These are phyloP conservation scores for Etheostoma cragini DNA, from an alignment of 2,113 vertebrate species.

Conservation along the genomic window DNA sequence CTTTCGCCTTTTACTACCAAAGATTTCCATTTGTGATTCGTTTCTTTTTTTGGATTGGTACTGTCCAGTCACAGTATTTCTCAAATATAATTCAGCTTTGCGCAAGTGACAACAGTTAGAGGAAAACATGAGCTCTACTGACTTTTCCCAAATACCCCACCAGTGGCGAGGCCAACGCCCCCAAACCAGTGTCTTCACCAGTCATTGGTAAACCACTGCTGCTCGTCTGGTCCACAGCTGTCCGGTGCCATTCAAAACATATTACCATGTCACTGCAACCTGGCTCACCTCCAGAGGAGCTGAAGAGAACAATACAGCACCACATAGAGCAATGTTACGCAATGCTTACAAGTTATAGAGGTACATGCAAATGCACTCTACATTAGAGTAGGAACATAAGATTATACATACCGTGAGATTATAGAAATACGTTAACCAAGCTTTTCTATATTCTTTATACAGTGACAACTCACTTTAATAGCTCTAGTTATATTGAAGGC, in stretches of 20 bases:
- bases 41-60: constrained; percentile 55
- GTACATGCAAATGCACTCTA: not conserved
- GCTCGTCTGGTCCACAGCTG: constrained; percentile 87
- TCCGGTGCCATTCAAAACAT: constrained; percentile 88
- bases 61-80: constrained; percentile 62
- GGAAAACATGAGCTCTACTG: constrained; percentile 91
- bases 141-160: constrained; percentile 99
- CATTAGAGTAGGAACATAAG: not conserved
- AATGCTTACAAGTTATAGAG: not conserved
- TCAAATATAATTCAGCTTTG: constrained; percentile 91
- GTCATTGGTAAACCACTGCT: constrained; percentile 91
- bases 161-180: constrained; percentile 91
- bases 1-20: constrained; percentile 95
- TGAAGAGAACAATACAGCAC: constrained; percentile 83
- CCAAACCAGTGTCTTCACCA: constrained; percentile 94
- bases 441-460: not conserved
- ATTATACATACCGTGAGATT: not conserved
- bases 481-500: not conserved
- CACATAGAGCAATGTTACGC: constrained; percentile 3
- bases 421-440: not conserved
- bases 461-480: not conserved
- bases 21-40: constrained; percentile 89
- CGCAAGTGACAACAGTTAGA: constrained; percentile 89
- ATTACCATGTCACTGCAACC: constrained; percentile 88
- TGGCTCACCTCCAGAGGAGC: constrained; percentile 70